A percentile compares a stretch with the other conserved stretches of the same genome.
phyloP scores from a whole-genome alignment of 1,140 invertebrate species.

The Cydia pomonella region DNA sequence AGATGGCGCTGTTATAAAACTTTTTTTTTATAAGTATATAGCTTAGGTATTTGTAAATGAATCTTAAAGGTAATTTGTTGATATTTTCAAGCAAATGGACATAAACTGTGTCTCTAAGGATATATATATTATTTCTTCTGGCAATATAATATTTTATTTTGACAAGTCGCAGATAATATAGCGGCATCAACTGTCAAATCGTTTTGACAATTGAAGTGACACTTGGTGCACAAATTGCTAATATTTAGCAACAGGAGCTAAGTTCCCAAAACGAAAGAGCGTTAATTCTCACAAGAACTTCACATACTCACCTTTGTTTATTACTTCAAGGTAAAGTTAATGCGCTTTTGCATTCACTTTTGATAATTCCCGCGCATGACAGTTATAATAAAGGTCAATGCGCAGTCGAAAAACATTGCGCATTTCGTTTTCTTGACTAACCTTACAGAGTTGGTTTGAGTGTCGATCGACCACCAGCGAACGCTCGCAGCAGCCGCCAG shows the following conservation, averaged over 20 bases:
- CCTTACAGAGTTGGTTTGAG: constrained; percentile 63
- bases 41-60: too few species aligned
- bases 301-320: background rate
- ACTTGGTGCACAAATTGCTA: constrained; percentile 23
- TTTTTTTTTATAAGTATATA: too few species aligned
- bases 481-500: constrained; percentile 20
- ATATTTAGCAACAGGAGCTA: background rate
- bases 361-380: constrained; percentile 63
- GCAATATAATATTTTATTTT: background rate
- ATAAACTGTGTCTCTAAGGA: too few species aligned
- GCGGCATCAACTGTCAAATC: background rate
- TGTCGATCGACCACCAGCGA: constrained; percentile 53
- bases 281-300: background rate
- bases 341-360: constrained; percentile 32
- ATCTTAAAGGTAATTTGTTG: background rate
- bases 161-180: background rate
- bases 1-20: background rate
- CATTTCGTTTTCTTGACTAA: constrained; percentile 68
- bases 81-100: too few species aligned
- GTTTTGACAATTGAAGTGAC: background rate
- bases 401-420: constrained; percentile 78
- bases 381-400: constrained; percentile 66
- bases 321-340: constrained; percentile 1
- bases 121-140: background rate
- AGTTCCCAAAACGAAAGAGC: background rate